phyloP scores from a whole-genome alignment of 2,113 vertebrate genomes.

The Chrysochloris asiatica region DNA sequence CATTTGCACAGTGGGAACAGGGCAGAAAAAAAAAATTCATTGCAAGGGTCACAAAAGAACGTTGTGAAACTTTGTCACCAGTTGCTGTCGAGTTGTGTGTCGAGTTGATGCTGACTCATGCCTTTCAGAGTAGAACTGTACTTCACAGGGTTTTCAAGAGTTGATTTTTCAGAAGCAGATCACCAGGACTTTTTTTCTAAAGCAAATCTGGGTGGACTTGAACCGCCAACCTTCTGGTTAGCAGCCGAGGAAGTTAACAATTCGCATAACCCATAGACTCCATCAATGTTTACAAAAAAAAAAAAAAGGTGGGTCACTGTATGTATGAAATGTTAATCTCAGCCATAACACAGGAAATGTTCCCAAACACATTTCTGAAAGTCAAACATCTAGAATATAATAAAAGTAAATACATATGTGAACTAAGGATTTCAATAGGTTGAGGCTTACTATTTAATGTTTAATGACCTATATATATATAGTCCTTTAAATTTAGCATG shows the following conservation, averaged over 20 bases:
- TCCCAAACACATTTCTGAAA: slow-evolving; percentile 33
- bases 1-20: neutral
- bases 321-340: slow-evolving; percentile 13
- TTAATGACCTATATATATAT: neutral
- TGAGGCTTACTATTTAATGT: neutral
- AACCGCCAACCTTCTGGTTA: neutral
- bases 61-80: slow-evolving; percentile 1
- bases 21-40: no score
- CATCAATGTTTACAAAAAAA: neutral
- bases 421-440: neutral
- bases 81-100: neutral
- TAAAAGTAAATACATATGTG: slow-evolving; percentile 15
- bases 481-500: slow-evolving; percentile 12
- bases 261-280: neutral
- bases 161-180: neutral
- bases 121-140: neutral
- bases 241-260: neutral
- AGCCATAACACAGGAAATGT: neutral
- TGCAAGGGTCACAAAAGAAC: neutral
- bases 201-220: neutral
- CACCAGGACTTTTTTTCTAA: no score
- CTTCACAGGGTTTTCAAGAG: neutral
- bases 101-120: neutral
- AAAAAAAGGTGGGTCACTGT: neutral
- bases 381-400: slow-evolving; percentile 1